These are phyloP conservation scores for Lissocephala sabroskyi DNA, from an alignment of 2,888 invertebrate species.

Conservation along the genomic window DNA sequence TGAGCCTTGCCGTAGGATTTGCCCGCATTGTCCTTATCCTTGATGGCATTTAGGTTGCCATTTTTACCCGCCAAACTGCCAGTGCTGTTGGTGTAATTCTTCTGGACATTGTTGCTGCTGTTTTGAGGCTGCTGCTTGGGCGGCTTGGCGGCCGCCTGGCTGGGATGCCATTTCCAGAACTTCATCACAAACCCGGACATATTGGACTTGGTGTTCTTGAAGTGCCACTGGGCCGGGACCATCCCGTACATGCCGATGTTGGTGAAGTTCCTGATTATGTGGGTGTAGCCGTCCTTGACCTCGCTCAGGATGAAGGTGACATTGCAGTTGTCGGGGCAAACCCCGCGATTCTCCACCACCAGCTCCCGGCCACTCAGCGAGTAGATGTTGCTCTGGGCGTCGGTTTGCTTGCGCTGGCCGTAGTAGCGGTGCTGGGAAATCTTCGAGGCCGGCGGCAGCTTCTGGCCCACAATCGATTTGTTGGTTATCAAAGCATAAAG, in stretches of 20 bases:
- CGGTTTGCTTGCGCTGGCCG: conserved; percentile 76
- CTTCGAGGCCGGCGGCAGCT: conserved; percentile 66
- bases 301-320: conserved; percentile 77
- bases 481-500: conserved; percentile 72
- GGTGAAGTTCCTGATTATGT: conserved; percentile 77
- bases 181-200: conserved; percentile 85
- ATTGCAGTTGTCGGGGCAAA: conserved; percentile 80
- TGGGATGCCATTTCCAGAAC: conserved; percentile 84
- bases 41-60: conserved; percentile 33
- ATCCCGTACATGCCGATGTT: conserved; percentile 80
- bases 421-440: conserved; percentile 74
- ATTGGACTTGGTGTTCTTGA: conserved; percentile 73
- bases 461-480: conserved; percentile 63
- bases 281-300: conserved; percentile 74
- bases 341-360: conserved; percentile 81
- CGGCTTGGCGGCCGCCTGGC: not conserved
- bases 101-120: conserved; percentile 23
- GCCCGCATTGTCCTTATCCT: conserved; percentile 39
- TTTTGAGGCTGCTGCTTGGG: conserved; percentile 1
- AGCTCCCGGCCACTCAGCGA: conserved; percentile 78
- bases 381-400: conserved; percentile 76
- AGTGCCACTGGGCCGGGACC: conserved; percentile 79
- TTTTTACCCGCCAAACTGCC: conserved; percentile 27
- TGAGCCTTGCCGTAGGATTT: conserved; percentile 18
- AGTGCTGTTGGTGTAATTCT: conserved; percentile 22